phyloP scores from a whole-genome alignment of 2,797 vertebrate genomes.

The Carapus acus region DNA sequence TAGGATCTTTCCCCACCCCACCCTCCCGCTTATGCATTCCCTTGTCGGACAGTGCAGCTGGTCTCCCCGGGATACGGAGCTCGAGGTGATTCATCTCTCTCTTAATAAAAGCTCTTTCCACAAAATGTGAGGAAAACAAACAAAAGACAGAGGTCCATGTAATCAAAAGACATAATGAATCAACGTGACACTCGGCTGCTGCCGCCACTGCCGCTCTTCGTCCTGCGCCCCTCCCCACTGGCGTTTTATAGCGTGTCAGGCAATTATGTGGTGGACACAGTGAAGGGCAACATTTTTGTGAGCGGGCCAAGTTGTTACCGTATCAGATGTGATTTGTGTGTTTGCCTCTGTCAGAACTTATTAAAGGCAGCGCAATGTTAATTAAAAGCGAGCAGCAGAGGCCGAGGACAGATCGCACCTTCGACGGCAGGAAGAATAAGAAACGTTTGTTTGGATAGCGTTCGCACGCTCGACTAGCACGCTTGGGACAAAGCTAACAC shows the following conservation, averaged over 20 bases:
- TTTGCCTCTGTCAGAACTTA: conserved; percentile 43
- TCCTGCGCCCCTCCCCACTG: background rate
- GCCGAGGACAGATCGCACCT: conserved; percentile 43
- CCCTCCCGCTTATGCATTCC: too few relatives aligned
- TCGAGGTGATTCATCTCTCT: conserved; percentile 49
- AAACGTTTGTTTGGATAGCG: too few relatives aligned
- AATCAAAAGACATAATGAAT: conserved; percentile 36
- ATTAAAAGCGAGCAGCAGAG: conserved; percentile 49
- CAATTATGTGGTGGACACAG: conserved; percentile 28
- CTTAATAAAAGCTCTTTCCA: conserved; percentile 48
- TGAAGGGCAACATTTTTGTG: conserved; percentile 37
- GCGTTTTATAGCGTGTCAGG: conserved; percentile 23
- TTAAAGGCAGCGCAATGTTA: conserved; percentile 45
- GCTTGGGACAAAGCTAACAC: too few relatives aligned
- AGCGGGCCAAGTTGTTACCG: conserved; percentile 52
- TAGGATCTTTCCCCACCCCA: too few relatives aligned
- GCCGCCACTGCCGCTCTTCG: background rate
- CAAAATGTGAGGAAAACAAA: conserved; percentile 45
- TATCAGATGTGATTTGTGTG: conserved; percentile 60
- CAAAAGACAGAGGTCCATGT: conserved; percentile 31
- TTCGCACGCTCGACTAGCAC: too few relatives aligned
- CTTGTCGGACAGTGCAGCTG: too few relatives aligned
- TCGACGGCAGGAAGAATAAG: too few relatives aligned
- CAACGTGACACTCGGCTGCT: conserved; percentile 14
- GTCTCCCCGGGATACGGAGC: conserved; percentile 22